Evolutionary conservation across 2,797 vertebrate species (phyloP), one percentile per base, ranked within the genome.

Genomic region (Leontopithecus rosalia): DNA sequence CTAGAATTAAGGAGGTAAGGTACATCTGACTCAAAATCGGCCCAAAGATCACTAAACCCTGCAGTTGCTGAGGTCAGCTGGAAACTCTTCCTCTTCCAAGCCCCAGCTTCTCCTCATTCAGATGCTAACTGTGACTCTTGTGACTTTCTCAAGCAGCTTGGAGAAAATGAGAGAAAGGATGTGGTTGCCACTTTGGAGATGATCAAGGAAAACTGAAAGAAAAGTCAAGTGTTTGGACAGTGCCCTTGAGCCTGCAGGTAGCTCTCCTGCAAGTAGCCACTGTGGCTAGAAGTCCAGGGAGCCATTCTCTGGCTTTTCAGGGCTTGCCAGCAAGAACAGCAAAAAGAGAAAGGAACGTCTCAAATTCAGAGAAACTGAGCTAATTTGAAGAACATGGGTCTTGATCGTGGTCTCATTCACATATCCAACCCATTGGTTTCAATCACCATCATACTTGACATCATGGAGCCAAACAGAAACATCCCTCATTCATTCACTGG

Each of bases 391-490:
- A 26, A 28, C 39, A 0, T 0, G 36, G 33, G 12, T 46, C 36
- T 48, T 50, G 30, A n/a, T 1, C 0, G 1, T 2, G 0, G 4
- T 58, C 48, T 57, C 30, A 4, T 3, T 10, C 2, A 1, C 0
- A 5, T 24, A n/a, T 36, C 46, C 28, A 19, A 2, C 1, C 24
- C 19, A 15, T 55, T 11, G 20, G 43, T 64, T 19, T n/a, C 43
- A 0, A 2, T 14, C 41, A 3, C 19, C 26, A 6, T 5, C 2
- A 33, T 6, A 7, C 8, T 2, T 11, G 70, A 26, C 7, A 2
- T n/a, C 10, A 5, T 7, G 9, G 58, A n/a, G 50, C 22, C 5
- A 36, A 26, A 24, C 22, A 41, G 12, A 15, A 39, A 9, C 4
- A 11, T 3, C 0, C 12, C 0, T 30, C 39, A 1, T 8, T 39